Conservation (phyloP, 2,888 invertebrate genomes). For the Hecatera dysodea region DNA sequence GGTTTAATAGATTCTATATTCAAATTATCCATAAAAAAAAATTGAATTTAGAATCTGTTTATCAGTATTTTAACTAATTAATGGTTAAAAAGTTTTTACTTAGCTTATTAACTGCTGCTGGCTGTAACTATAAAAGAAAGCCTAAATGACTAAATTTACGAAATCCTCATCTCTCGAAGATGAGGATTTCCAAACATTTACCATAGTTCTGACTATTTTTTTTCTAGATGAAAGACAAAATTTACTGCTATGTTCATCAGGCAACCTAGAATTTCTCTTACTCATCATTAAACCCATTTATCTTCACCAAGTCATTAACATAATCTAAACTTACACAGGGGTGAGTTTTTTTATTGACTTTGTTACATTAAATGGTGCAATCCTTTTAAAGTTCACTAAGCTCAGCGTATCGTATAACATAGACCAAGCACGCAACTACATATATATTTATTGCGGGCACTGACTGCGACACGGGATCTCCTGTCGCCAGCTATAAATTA, state of each 20-base stretch:
- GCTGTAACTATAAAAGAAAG: too few species aligned
- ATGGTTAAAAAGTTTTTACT: too few species aligned
- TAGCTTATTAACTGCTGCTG: too few species aligned
- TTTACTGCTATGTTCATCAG: too few species aligned
- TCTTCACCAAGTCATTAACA: not conserved
- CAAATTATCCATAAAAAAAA: too few species aligned
- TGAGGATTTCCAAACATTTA: too few species aligned
- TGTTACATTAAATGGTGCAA: conserved; percentile 49
- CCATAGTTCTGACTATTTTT: not conserved
- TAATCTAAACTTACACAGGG: conserved; percentile 3
- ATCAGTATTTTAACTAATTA: too few species aligned
- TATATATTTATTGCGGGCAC: conserved; percentile 82
- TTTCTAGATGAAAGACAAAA: not conserved
- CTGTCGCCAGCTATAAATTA: conserved; percentile 83
- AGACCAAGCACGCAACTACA: conserved; percentile 76
- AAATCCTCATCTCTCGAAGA: too few species aligned
- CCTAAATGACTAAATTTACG: too few species aligned
- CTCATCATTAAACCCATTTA: not conserved
- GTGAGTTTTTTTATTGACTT: conserved; percentile 20
- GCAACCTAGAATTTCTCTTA: not conserved
- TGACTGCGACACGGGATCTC: conserved; percentile 80
- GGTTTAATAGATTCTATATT: too few species aligned
- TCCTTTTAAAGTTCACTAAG: conserved; percentile 76
- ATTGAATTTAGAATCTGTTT: too few species aligned
- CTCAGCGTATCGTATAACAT: conserved; percentile 81